A percentile compares a stretch with the other conserved stretches of the same genome.
These are phyloP conservation scores for Pterobdella sp. DNA, from an alignment of 2,888 invertebrate species.

Conservation along the genomic window DNA sequence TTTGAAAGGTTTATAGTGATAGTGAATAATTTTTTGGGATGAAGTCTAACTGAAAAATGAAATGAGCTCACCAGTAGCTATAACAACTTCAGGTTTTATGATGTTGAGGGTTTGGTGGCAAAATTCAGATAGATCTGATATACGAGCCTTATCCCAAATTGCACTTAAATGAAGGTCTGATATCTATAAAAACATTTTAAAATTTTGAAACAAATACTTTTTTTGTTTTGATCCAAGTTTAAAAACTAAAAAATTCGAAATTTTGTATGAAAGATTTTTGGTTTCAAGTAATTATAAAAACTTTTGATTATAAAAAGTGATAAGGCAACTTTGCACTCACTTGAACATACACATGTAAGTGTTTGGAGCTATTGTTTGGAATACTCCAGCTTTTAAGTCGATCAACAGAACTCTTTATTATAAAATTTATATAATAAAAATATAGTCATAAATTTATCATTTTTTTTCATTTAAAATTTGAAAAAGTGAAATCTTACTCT, in stretches of 20 bases:
- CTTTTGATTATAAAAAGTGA: too few species aligned
- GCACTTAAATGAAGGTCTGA: constrained; percentile 81
- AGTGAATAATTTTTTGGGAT: not conserved
- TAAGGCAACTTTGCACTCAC: constrained; percentile 18
- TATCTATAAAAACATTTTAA: constrained; percentile 57
- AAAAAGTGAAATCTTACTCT: not conserved
- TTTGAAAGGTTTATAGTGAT: not conserved
- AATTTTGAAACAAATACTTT: not conserved
- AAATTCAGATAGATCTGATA: constrained; percentile 70
- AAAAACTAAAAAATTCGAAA: not conserved
- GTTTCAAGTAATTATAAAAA: too few species aligned
- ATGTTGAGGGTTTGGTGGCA: constrained; percentile 65
- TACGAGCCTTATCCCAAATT: constrained; percentile 67
- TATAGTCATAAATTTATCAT: not conserved
- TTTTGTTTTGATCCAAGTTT: not conserved
- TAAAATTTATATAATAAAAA: not conserved
- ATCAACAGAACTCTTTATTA: not conserved
- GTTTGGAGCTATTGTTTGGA: not conserved
- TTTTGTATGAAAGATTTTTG: too few species aligned
- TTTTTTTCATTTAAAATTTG: not conserved
- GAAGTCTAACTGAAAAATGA: not conserved
- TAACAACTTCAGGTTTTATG: constrained; percentile 68
- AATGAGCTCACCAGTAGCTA: constrained; percentile 59
- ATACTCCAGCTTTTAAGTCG: not conserved
- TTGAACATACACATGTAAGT: constrained; percentile 24